A percentile compares a stretch with the other conserved stretches of the same genome.
These are phyloP conservation scores for Disparrhopalites patrizii DNA, from an alignment of 2,888 invertebrate genomes.

Conservation along the genomic window DNA sequence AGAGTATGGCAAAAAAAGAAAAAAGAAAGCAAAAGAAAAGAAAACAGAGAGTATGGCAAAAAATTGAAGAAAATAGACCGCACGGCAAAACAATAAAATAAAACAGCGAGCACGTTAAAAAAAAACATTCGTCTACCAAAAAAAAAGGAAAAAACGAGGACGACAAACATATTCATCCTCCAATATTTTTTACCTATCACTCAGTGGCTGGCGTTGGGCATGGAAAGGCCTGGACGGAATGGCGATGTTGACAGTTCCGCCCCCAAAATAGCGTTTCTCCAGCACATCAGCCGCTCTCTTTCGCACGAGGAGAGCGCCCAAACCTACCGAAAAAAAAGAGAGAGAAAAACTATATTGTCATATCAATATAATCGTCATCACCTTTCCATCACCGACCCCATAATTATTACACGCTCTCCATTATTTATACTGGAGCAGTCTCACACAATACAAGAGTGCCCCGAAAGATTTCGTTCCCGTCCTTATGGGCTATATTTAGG, in stretches of 20 bases:
- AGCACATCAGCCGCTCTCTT: conserved; percentile 62
- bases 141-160: neutral
- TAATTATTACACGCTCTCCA: no score
- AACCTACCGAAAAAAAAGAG: conserved; percentile 53
- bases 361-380: no score
- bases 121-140: neutral
- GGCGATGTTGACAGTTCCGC: conserved; percentile 86
- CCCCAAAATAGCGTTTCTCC: conserved; percentile 79
- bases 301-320: conserved; percentile 80
- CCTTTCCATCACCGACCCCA: conserved; percentile 8
- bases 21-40: no score
- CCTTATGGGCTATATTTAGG: no score
- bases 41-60: no score
- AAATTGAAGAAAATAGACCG: no score
- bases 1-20: no score
- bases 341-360: neutral
- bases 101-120: neutral
- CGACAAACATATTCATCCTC: no score
- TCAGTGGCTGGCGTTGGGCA: conserved; percentile 63
- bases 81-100: neutral
- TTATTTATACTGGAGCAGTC: no score
- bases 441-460: no score
- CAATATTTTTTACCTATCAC: conserved; percentile 63
- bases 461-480: no score
- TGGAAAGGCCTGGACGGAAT: conserved; percentile 68